Evolutionary conservation across 2,113 vertebrate species (phyloP).

Genomic region (Myotis davidii): DNA sequence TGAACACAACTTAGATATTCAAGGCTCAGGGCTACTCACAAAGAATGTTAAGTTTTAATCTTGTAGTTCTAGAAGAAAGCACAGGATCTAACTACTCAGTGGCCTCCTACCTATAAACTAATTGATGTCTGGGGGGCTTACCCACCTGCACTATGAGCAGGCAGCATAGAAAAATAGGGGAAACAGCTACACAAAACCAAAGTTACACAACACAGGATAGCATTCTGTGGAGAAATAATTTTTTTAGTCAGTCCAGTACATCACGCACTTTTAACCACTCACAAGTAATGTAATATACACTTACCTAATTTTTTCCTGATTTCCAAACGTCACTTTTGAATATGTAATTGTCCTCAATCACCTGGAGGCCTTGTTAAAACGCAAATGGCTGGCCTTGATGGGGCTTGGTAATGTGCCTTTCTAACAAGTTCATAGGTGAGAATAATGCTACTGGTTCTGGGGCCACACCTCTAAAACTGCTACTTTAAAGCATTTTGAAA

Average conservation of each 20-base stretch:
- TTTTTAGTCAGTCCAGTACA: background rate
- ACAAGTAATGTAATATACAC: background rate
- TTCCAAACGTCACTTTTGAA: constrained; percentile 5
- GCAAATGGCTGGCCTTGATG: background rate
- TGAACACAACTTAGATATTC: constrained; percentile 19
- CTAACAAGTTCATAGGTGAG: background rate
- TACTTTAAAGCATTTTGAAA: background rate
- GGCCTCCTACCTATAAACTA: background rate
- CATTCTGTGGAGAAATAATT: background rate
- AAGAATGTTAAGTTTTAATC: background rate
- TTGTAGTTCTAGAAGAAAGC: background rate
- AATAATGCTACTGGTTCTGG: background rate
- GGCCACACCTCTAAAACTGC: background rate
- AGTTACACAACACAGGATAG: background rate
- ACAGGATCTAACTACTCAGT: background rate
- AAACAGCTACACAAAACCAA: background rate
- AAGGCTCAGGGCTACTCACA: background rate
- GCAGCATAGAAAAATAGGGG: background rate
- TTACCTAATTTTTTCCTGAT: background rate
- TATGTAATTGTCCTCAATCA: background rate
- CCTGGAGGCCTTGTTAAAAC: background rate
- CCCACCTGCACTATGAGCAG: background rate
- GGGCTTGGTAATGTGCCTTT: background rate
- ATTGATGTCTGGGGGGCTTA: background rate
- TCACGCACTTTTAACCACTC: background rate